phyloP scores from a whole-genome alignment of 2,888 invertebrate genomes.

The Thelaira solivaga region DNA sequence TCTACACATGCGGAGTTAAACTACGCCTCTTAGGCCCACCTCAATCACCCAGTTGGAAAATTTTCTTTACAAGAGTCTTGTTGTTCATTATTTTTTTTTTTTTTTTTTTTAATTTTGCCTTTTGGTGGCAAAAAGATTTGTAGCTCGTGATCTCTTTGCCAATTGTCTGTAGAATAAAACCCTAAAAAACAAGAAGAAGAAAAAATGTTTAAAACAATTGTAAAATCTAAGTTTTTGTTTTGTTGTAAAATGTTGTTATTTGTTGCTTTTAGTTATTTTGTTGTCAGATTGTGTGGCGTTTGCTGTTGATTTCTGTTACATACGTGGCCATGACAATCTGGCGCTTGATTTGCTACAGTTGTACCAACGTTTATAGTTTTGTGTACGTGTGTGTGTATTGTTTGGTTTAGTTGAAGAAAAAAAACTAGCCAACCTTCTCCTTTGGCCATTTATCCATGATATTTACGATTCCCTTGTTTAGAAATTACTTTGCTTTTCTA shows the following conservation, averaged over 20 bases:
- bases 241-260: constrained; percentile 20
- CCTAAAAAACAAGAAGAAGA: not conserved
- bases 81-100: constrained; percentile 10
- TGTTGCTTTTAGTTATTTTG: constrained; percentile 15
- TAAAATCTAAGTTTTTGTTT: not conserved
- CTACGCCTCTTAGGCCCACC: constrained; percentile 66
- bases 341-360: constrained; percentile 60
- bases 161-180: constrained; percentile 19
- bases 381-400: not conserved
- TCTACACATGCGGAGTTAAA: constrained; percentile 62
- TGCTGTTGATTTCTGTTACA: constrained; percentile 22
- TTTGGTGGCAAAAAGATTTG: constrained; percentile 62
- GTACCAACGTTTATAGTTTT: not conserved
- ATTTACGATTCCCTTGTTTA: constrained; percentile 53
- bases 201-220: constrained; percentile 26
- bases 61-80: constrained; percentile 23
- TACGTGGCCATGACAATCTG: constrained; percentile 48
- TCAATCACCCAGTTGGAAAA: constrained; percentile 57
- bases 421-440: constrained; percentile 51
- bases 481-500: not conserved
- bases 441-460: constrained; percentile 56
- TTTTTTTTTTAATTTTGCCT: constrained; percentile 41
- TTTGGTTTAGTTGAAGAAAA: constrained; percentile 22
- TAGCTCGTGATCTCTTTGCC: constrained; percentile 49
- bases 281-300: constrained; percentile 29